Evolutionary conservation across 2,113 vertebrate genomes (phyloP).

Genomic region (Neolamprologus variostigma): DNA sequence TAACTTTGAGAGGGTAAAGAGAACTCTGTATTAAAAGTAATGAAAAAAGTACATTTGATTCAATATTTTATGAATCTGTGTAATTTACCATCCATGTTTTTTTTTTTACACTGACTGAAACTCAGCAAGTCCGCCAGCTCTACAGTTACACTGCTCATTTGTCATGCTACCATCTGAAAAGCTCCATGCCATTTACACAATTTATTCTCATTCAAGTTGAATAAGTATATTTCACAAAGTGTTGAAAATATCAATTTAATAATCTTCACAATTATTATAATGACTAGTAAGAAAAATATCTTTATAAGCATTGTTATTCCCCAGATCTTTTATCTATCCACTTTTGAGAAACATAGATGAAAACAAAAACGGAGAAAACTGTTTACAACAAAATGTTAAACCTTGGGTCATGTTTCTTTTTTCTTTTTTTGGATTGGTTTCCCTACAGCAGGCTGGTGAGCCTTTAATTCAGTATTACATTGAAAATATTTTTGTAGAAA

Average conservation of each 20-base stretch:
- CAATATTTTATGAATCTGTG: background rate
- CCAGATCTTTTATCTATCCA: background rate
- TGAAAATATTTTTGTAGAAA: background rate
- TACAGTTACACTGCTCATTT: background rate
- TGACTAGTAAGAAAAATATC: background rate
- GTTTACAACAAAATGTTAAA: background rate
- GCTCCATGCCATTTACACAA: background rate
- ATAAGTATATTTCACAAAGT: background rate
- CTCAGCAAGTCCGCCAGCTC: background rate
- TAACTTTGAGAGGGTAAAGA: background rate
- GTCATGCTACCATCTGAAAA: background rate
- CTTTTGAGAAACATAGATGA: background rate
- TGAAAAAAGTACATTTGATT: background rate
- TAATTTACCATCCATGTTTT: background rate
- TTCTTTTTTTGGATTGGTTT: background rate
- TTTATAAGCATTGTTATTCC: background rate
- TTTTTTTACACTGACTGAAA: background rate
- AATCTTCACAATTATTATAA: background rate
- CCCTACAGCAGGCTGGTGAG: background rate
- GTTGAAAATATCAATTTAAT: background rate
- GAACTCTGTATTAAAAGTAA: background rate
- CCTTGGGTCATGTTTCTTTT: background rate
- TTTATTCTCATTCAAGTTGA: background rate
- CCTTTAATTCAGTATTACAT: background rate
- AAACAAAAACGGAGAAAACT: background rate